Evolutionary conservation across 2,113 vertebrate genomes (phyloP), one percentile per base, ranked within the genome.

Genomic region (Pygathrix nemaeus): DNA sequence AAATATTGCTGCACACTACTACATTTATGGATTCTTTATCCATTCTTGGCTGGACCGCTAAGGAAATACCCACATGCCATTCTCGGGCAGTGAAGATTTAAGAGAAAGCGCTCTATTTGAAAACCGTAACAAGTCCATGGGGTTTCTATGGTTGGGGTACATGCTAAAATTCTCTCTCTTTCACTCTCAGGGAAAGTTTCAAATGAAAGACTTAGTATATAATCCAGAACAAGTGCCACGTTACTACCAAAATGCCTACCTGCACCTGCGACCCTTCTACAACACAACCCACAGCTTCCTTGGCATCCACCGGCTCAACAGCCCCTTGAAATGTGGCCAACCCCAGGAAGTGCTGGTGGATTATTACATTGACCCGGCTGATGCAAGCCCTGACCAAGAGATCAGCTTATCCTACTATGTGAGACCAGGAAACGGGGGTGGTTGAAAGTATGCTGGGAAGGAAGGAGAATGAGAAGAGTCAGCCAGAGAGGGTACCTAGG

Each of bases 321-420:
- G 87, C 72, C 84, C 11, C 0, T 79, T 98, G 32, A 78, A 96
- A 7, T 99, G 98, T 83, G 95, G 55, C 38, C 70, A 40, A 88
- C 96, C 75, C 0, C 97, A 97, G 6, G 61, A 94, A 45, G 38
- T 98, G 5, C 89, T 86, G 40, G 98, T 98, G 94, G 96, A 98
- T 73, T 99, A 98, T 90, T 95, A 79, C 78, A 98, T 98, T 30
- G 57, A 98, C 8, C 88, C 92, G 9, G 92, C 89, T 1, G 98
- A 99, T 73, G 85, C 95, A 30, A 90, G 94, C 27, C 94, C 95
- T 0, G 96, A 97, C 43, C 90, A 98, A 80, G 93, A 98, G 95
- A 0, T 98, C 52, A 66, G 92, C 75, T 98, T 99, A 92, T 97
- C 98, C 92, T 99, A 98, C 90, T 97, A 98, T 68, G 98, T 99